Evolutionary conservation across 2,888 invertebrate genomes (phyloP).

Genomic region (Hirudinaria manillensis): DNA sequence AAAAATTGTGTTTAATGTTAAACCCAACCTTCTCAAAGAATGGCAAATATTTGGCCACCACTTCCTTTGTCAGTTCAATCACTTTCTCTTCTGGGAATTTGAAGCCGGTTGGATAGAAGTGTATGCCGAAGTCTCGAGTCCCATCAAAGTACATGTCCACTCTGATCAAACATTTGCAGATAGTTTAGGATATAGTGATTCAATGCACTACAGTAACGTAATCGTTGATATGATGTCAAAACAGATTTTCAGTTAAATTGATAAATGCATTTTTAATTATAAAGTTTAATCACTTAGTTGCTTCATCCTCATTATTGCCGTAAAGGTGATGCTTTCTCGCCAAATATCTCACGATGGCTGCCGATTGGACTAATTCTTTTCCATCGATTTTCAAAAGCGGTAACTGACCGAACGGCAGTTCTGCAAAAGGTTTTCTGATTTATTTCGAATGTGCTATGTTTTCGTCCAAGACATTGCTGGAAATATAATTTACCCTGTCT

Average conservation of each 20-base stretch:
- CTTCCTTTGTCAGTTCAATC: slow-evolving; percentile 2
- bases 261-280: too few species aligned
- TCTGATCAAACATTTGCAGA: neutral
- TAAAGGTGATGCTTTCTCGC: slow-evolving; percentile 20
- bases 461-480: too few species aligned
- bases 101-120: slow-evolving; percentile 24
- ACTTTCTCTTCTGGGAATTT: neutral
- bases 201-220: too few species aligned
- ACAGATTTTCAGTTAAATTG: too few species aligned
- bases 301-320: too few species aligned
- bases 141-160: slow-evolving; percentile 29
- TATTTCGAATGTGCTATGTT: too few species aligned
- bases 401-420: slow-evolving; percentile 21
- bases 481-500: neutral
- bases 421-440: too few species aligned
- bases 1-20: too few species aligned
- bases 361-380: slow-evolving; percentile 12
- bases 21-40: neutral
- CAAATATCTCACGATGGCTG: slow-evolving; percentile 22
- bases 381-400: slow-evolving; percentile 28
- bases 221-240: too few species aligned
- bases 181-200: slow-evolving; percentile 16
- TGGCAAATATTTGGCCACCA: slow-evolving; percentile 19
- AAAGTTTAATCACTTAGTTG: too few species aligned
- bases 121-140: slow-evolving; percentile 13